Evolutionary conservation across 1,140 invertebrate genomes (phyloP).

Genomic region (Tachypleus tridentatus): DNA sequence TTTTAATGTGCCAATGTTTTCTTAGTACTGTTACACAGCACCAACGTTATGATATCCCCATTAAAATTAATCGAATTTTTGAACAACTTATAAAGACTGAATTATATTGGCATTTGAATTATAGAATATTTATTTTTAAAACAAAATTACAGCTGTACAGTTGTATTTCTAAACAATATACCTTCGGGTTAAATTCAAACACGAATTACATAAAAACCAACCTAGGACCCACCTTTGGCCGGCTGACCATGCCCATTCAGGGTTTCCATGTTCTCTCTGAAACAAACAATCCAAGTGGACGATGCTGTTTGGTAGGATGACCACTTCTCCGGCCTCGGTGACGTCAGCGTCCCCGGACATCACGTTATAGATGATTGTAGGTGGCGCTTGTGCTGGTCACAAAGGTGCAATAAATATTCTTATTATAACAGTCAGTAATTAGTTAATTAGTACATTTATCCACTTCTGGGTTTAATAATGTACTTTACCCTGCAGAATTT

Average conservation of each 20-base stretch:
- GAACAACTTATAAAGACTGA: not conserved
- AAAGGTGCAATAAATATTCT: not conserved
- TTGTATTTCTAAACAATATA: too few species aligned
- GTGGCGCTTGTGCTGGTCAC: constrained; percentile 51
- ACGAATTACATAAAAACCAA: not conserved
- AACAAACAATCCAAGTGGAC: constrained; percentile 72
- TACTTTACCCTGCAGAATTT: too few species aligned
- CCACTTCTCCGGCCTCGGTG: constrained; percentile 59
- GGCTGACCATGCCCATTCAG: constrained; percentile 80
- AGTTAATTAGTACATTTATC: too few species aligned
- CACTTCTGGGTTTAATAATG: too few species aligned
- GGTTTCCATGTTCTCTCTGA: constrained; percentile 55
- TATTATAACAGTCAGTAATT: too few species aligned
- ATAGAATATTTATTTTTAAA: too few species aligned
- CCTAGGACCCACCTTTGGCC: constrained; percentile 27
- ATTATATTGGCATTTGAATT: too few species aligned
- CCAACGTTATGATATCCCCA: not conserved
- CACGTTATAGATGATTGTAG: constrained; percentile 64
- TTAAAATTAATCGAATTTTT: not conserved
- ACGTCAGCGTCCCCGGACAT: constrained; percentile 64
- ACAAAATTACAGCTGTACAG: too few species aligned
- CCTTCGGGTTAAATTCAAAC: too few species aligned
- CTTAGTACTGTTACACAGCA: too few species aligned
- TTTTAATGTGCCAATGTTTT: too few species aligned
- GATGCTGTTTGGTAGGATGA: constrained; percentile 66